These are phyloP conservation scores for Dusona sp. DNA, from an alignment of 2,888 invertebrate genomes.

Conservation along the genomic window DNA sequence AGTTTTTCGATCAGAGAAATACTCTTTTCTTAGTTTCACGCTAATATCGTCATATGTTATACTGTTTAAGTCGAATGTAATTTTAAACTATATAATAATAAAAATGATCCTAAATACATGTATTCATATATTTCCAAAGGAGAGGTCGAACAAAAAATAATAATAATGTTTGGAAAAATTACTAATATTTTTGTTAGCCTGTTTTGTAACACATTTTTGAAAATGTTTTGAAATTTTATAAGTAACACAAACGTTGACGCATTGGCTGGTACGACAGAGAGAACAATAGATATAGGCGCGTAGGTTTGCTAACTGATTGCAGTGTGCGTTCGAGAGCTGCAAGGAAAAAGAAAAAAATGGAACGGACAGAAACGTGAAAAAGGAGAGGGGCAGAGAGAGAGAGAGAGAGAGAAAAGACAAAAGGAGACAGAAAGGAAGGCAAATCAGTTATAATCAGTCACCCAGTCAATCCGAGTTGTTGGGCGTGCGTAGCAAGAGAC, in stretches of 20 bases:
- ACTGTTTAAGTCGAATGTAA: background rate
- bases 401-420: conserved; percentile 1
- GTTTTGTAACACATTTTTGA: background rate
- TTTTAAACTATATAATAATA: background rate
- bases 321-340: conserved; percentile 12
- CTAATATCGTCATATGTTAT: background rate
- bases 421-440: conserved; percentile 55
- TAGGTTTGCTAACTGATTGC: conserved; percentile 34
- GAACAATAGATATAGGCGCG: background rate
- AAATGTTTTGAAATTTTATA: background rate
- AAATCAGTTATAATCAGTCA: conserved; percentile 67
- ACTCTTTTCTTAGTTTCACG: background rate
- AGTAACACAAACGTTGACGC: background rate
- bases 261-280: background rate
- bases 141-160: background rate
- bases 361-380: background rate
- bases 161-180: background rate
- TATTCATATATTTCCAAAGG: background rate
- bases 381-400: background rate
- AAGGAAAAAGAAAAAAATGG: background rate
- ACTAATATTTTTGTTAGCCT: background rate
- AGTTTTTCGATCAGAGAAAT: background rate
- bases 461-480: conserved; percentile 55
- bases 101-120: background rate
- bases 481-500: conserved; percentile 41